Evolutionary conservation across 2,797 vertebrate species (phyloP).

Genomic region (Allobates femoralis): DNA sequence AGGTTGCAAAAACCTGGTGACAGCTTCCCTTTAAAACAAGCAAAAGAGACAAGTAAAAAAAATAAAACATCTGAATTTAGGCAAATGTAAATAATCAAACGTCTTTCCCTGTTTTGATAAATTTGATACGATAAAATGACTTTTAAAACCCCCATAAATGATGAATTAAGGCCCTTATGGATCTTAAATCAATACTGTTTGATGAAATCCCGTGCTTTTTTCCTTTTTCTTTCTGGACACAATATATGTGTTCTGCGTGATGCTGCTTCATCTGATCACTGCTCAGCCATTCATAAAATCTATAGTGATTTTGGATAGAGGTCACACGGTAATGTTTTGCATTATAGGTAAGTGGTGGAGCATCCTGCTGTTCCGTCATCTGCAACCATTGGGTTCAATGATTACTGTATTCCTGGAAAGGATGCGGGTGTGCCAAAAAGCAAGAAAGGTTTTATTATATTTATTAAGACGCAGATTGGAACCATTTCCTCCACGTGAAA

Average conservation of each 20-base stretch:
- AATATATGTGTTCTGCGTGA: neutral
- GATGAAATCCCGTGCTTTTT: constrained; percentile 1
- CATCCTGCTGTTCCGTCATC: constrained; percentile 53
- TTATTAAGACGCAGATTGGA: constrained; percentile 45
- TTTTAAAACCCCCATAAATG: too few species aligned
- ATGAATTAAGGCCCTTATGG: neutral
- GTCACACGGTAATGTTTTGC: constrained; percentile 50
- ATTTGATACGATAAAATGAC: too few species aligned
- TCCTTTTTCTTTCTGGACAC: neutral
- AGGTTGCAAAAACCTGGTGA: too few species aligned
- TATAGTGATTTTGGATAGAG: constrained; percentile 49
- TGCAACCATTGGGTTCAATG: constrained; percentile 47
- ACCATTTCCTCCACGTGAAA: constrained; percentile 31
- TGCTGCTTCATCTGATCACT: constrained; percentile 35
- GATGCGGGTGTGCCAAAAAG: constrained; percentile 51
- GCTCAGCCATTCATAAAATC: constrained; percentile 56
- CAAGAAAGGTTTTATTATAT: constrained; percentile 21
- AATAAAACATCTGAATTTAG: too few species aligned
- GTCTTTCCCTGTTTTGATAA: too few species aligned
- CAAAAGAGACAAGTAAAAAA: too few species aligned
- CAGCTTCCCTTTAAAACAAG: too few species aligned
- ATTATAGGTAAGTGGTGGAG: constrained; percentile 53
- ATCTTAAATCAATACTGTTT: constrained; percentile 2
- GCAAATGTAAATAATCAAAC: too few species aligned
- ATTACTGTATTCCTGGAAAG: constrained; percentile 51